Evolutionary conservation across 37 sponge, comb jelly and placozoan species (phyloP), one percentile per base, ranked within the genome.

Genomic region (Mnemiopsis leidyi): DNA sequence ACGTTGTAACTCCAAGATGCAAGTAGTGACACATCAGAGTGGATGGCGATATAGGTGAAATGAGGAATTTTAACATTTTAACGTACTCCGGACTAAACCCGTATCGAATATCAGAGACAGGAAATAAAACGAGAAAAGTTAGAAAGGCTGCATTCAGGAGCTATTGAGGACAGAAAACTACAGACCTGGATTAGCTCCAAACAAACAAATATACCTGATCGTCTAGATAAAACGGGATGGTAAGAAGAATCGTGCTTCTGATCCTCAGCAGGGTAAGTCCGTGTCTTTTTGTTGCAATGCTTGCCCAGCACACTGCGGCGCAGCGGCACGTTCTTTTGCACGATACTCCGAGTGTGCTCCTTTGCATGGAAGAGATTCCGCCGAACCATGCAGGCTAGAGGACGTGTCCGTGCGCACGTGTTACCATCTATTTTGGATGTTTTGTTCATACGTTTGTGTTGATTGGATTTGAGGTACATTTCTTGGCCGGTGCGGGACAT

Each of bases 391-490:
- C 82, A 79, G 36, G 82, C 82, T 34, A 79, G 82, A 36, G 82
- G 82, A 16, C 82, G 82, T 9, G 82, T 79, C 36, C 82, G 35
- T 0, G 82, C 82, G 38, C 82, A 79, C 36, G 82, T 79, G 38
- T 79, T 79, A 13, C 82, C 82, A 23, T 79, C 82, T 20, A 79
- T 35, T 36, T 79, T 79, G 36, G 82, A 79, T 13, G 82, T 79
- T 79, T 79, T 79, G 82, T 79, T 79, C 82, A 79, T 31, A 29
- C 82, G 23, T 29, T 79, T 79, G 82, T 79, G 82, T 36, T 79
- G 82, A 23, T 79, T 79, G 1, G 82, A 79, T 33, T 79, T 79
- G 35, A 79, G 82, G 82, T 79, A 79, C 82, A 79, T 79, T 36
- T 79, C 82, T 36, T 79, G 82, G 36, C 82, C 82, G 21, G 38